Evolutionary conservation across 1,140 invertebrate genomes (phyloP).

Genomic region (Steinernema feltiae): DNA sequence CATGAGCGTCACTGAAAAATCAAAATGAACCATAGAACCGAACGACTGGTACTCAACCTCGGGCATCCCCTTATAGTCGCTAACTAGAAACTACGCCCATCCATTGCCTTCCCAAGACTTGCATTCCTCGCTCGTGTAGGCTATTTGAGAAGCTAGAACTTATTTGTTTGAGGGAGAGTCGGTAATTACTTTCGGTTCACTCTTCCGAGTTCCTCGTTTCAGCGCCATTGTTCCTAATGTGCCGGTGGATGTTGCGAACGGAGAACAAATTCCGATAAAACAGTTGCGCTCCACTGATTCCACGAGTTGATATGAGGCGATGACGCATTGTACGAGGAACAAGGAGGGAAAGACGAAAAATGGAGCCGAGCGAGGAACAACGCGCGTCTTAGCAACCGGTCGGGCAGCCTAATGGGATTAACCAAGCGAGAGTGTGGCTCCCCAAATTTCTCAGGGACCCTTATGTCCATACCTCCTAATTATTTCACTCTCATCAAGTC

Average conservation of each 20-base stretch:
- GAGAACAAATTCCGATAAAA: too few relatives aligned
- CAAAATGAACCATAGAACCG: background rate
- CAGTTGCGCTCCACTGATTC: too few relatives aligned
- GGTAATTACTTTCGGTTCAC: conserved; percentile 7
- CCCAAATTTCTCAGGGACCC: too few relatives aligned
- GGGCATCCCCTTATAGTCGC: background rate
- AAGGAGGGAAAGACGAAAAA: background rate
- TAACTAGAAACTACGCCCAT: background rate
- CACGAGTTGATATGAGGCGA: background rate
- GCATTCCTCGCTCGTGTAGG: background rate
- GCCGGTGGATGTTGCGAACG: background rate
- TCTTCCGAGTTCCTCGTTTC: background rate
- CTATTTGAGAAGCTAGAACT: conserved; percentile 9
- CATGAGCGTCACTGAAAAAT: background rate
- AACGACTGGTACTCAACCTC: background rate
- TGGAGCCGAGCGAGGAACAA: background rate
- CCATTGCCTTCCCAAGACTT: background rate
- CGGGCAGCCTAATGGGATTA: background rate
- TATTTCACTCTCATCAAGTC: too few relatives aligned
- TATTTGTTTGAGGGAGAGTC: conserved; percentile 1
- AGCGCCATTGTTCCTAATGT: background rate
- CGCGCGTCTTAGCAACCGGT: background rate
- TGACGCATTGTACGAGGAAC: background rate
- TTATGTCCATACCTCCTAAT: too few relatives aligned
- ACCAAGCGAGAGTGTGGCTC: too few relatives aligned